phyloP scores from a whole-genome alignment of 2,113 vertebrate species.

The Sinocyclocheilus rhinocerous region DNA sequence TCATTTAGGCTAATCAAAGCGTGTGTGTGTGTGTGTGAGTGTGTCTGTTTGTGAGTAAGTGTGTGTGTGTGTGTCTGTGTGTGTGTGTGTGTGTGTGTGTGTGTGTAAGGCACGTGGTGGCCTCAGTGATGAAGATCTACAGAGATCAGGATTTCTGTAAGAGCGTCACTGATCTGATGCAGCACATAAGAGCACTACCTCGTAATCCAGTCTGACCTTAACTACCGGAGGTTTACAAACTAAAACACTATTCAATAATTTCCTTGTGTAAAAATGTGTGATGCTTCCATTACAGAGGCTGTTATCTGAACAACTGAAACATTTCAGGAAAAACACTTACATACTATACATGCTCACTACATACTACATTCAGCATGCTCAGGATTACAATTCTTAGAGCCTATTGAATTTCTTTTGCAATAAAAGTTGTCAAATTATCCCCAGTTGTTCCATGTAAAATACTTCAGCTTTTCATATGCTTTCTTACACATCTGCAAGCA shows the following conservation, averaged over 20 bases:
- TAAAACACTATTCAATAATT: background rate
- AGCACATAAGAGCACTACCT: background rate
- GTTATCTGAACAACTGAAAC: background rate
- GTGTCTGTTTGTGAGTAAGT: background rate
- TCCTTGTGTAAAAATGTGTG: background rate
- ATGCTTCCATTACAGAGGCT: background rate
- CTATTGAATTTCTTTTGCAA: background rate
- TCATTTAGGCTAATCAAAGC: background rate
- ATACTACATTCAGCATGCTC: background rate
- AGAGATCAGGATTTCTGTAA: conserved; percentile 28
- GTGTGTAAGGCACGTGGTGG: background rate
- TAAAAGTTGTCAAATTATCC: background rate
- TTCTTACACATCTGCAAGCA: background rate
- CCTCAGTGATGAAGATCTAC: conserved; percentile 31
- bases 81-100: background rate
- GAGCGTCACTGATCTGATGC: conserved; percentile 33
- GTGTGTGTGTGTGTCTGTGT: conserved; percentile 14
- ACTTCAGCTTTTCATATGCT: background rate
- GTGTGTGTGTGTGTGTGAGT: background rate
- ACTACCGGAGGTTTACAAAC: background rate
- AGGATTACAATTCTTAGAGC: background rate
- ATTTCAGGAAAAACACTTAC: background rate
- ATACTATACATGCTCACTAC: too few species aligned
- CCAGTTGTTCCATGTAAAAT: background rate
- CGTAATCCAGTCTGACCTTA: background rate